A percentile compares a stretch with the other conserved stretches of the same genome.
Conservation (phyloP, 2,888 invertebrate genomes). For the Parnassius mnemosyne region DNA sequence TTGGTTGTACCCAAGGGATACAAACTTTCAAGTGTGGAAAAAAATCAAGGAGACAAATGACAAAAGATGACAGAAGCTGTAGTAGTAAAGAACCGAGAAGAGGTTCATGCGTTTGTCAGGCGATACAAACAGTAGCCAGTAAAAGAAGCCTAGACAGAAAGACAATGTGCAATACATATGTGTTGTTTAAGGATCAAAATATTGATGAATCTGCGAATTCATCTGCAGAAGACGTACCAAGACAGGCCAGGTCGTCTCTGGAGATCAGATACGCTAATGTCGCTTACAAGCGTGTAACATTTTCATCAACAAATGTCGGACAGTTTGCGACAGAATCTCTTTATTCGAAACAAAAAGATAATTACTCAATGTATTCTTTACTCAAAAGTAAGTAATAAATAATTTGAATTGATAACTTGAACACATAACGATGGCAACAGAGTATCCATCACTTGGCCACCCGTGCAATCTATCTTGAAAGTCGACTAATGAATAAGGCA, state of each 20-base stretch:
- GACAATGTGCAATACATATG: conserved; percentile 8
- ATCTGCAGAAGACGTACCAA: conserved; percentile 23
- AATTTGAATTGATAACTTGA: conserved; percentile 3
- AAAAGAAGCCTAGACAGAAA: conserved; percentile 11
- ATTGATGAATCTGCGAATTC: conserved; percentile 7
- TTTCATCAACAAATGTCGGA: conserved; percentile 47
- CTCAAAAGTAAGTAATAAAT: conserved; percentile 51
- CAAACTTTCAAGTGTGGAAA: conserved; percentile 28
- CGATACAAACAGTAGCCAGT: conserved; percentile 17
- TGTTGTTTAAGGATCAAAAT: conserved; percentile 16
- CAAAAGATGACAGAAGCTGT: neutral
- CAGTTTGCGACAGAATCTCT: conserved; percentile 32
- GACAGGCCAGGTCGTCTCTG: conserved; percentile 48
- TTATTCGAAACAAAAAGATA: conserved; percentile 23
- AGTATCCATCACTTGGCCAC: no score
- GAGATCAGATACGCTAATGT: conserved; percentile 50
- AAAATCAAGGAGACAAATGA: conserved; percentile 5
- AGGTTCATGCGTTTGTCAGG: conserved; percentile 13
- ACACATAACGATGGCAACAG: no score
- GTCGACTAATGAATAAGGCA: no score
- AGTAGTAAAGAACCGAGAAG: conserved; percentile 1
- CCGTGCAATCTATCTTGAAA: no score
- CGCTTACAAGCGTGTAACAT: conserved; percentile 43
- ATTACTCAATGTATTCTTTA: conserved; percentile 54
- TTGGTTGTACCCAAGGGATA: conserved; percentile 21